These are phyloP conservation scores for Heliocidaris tuberculata DNA, from an alignment of 35 echinoderm and acorn worm genomes.

Conservation along the genomic window DNA sequence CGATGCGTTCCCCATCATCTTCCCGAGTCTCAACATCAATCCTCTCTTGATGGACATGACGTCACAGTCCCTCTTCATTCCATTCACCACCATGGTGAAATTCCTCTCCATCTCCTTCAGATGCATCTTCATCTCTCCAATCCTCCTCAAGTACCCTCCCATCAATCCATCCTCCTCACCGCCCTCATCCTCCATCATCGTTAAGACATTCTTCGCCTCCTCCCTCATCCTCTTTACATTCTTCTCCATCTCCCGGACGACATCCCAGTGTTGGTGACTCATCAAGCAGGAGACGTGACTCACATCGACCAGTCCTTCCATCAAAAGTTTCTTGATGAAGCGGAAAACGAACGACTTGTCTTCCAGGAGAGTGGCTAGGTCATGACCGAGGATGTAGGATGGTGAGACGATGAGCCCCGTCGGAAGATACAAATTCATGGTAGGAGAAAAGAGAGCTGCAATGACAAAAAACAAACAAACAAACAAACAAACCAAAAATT, in stretches of 20 bases:
- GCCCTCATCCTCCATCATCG: not conserved
- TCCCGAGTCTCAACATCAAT: not conserved
- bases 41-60: not conserved
- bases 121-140: not conserved
- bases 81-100: not conserved
- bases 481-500: not conserved
- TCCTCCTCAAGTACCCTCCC: not conserved
- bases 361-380: not conserved
- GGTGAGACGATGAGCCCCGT: not conserved
- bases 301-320: not conserved
- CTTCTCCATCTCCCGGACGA: not conserved
- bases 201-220: not conserved
- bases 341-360: not conserved
- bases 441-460: not conserved
- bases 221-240: not conserved
- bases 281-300: not conserved
- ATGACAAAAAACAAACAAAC: not conserved
- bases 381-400: not conserved
- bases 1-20: not conserved
- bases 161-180: not conserved
- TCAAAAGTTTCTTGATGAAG: constrained; percentile 1
- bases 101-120: not conserved
- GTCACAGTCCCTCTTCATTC: not conserved
- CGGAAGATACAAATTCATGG: not conserved
- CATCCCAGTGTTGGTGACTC: not conserved